A percentile compares a stretch with the other conserved stretches of the same genome.
phyloP scores from a whole-genome alignment of 2,797 vertebrate species.

The Pangasius mekongensis region DNA sequence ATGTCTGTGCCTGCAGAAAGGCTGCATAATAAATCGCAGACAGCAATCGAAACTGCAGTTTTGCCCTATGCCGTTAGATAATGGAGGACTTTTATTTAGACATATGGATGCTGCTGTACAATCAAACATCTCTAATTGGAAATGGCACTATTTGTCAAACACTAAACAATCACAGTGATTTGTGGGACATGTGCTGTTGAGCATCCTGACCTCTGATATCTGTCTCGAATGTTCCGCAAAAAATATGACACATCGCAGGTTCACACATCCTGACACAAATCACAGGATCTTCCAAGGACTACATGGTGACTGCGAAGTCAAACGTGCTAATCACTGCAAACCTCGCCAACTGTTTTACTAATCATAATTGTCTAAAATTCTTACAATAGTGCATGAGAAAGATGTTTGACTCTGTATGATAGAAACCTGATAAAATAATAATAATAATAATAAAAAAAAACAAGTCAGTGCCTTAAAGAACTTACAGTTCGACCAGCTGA shows the following conservation, averaged over 20 bases:
- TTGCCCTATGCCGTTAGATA: conserved; percentile 4
- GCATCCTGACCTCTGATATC: conserved; percentile 26
- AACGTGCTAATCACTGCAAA: conserved; percentile 17
- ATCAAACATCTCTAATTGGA: conserved; percentile 13
- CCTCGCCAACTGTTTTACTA: conserved; percentile 9
- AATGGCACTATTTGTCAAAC: not conserved
- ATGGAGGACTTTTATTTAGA: conserved; percentile 22
- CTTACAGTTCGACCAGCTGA: conserved; percentile 95
- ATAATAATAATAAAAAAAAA: too few species aligned
- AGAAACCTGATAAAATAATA: not conserved
- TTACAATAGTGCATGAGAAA: conserved; percentile 11
- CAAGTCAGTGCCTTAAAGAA: conserved; percentile 56
- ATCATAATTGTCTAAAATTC: not conserved
- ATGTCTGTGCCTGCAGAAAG: not conserved
- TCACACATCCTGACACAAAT: conserved; percentile 31
- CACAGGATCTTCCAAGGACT: conserved; percentile 21
- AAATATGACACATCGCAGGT: conserved; percentile 7
- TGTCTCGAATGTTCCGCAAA: conserved; percentile 11
- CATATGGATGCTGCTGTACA: not conserved
- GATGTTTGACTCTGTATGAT: not conserved
- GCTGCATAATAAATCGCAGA: conserved; percentile 16
- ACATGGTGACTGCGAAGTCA: conserved; percentile 25
- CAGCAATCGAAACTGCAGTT: not conserved
- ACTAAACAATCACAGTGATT: not conserved
- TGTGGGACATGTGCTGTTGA: not conserved